A percentile compares a stretch with the other conserved stretches of the same genome.
Conservation (phyloP, 2,888 invertebrate genomes). For the Hyposoter didymator region DNA sequence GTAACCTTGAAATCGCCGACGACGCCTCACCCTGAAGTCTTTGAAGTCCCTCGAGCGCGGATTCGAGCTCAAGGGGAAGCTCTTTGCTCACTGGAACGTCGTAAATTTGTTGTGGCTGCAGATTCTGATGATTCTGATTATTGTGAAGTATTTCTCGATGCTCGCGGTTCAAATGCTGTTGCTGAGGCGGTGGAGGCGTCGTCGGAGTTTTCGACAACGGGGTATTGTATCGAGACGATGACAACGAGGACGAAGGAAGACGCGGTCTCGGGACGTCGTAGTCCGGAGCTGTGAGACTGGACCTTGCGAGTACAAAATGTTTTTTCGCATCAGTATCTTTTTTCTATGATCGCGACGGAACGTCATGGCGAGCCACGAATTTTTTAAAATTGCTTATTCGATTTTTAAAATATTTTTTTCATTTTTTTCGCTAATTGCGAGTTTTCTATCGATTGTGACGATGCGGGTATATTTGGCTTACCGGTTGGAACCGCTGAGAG, state of each 20-base stretch:
- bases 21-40: constrained; percentile 92
- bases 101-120: constrained; percentile 84
- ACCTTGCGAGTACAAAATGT: constrained; percentile 73
- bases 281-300: constrained; percentile 87
- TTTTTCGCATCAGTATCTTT: not conserved
- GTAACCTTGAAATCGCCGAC: constrained; percentile 91
- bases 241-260: constrained; percentile 77
- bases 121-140: constrained; percentile 65
- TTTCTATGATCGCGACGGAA: not conserved
- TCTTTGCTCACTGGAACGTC: constrained; percentile 88
- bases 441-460: not conserved
- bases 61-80: constrained; percentile 90
- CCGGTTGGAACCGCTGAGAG: constrained; percentile 85
- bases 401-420: not conserved
- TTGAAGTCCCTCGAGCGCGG: constrained; percentile 91
- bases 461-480: constrained; percentile 76
- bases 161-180: constrained; percentile 65
- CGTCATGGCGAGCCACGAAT: no score
- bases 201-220: constrained; percentile 74
- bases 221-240: constrained; percentile 78
- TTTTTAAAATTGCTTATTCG: not conserved
- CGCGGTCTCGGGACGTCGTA: constrained; percentile 89
- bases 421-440: not conserved
- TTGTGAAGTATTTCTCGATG: constrained; percentile 69
- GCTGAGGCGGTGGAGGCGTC: constrained; percentile 74